These are phyloP conservation scores for Acanthornis magna DNA, from an alignment of 2,797 vertebrate genomes.

Conservation along the genomic window DNA sequence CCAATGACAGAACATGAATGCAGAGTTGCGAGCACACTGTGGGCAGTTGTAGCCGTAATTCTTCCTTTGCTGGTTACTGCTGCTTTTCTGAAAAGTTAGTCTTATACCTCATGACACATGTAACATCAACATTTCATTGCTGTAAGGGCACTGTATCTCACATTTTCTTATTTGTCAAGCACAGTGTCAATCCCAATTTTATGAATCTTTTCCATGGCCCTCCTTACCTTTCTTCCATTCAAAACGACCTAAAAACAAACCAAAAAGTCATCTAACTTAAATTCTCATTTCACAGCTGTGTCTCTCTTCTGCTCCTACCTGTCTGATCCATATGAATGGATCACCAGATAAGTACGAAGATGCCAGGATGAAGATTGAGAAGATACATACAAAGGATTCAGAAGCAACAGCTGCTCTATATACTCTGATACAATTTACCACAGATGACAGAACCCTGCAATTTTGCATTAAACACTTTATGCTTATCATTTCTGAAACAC, in stretches of 20 bases:
- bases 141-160: neutral
- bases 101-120: neutral
- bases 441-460: neutral
- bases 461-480: neutral
- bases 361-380: neutral
- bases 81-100: neutral
- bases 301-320: neutral
- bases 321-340: neutral
- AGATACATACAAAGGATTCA: neutral
- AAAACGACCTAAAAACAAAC: neutral
- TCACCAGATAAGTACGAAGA: neutral
- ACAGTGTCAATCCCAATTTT: neutral
- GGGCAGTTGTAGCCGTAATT: neutral
- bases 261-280: neutral
- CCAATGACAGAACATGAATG: neutral
- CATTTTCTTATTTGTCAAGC: neutral
- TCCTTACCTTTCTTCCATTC: neutral
- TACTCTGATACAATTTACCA: neutral
- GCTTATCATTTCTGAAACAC: neutral
- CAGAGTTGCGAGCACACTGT: neutral
- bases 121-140: neutral
- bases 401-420: neutral
- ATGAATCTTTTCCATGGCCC: neutral
- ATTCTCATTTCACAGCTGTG: neutral
- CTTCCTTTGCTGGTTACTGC: neutral